These are phyloP conservation scores for Luperina nickerlii DNA, from an alignment of 2,888 invertebrate species.

Conservation along the genomic window DNA sequence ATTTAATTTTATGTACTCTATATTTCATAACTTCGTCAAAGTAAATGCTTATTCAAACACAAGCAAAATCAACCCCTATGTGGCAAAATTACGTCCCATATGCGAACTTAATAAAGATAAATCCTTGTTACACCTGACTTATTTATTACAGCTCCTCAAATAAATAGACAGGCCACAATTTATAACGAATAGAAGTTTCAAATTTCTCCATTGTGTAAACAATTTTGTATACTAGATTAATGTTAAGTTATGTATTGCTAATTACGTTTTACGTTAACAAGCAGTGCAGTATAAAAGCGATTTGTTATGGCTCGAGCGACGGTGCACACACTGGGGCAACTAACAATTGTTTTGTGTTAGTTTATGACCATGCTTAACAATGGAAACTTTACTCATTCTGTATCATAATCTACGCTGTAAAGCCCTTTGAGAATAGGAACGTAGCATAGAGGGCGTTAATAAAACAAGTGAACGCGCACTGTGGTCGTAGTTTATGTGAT, in stretches of 20 bases:
- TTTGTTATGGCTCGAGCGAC: slow-evolving; percentile 66
- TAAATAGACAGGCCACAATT: slow-evolving; percentile 38
- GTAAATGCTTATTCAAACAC: slow-evolving; percentile 1
- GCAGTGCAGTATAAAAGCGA: slow-evolving; percentile 67
- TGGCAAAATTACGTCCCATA: slow-evolving; percentile 20
- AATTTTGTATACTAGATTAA: slow-evolving; percentile 33
- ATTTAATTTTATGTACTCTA: neutral
- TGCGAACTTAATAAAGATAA: slow-evolving; percentile 24
- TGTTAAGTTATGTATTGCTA: slow-evolving; percentile 45
- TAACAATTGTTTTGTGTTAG: slow-evolving; percentile 78
- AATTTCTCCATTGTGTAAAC: slow-evolving; percentile 27
- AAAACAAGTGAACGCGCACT: slow-evolving; percentile 33
- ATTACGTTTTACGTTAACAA: slow-evolving; percentile 64
- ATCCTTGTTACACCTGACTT: slow-evolving; percentile 23
- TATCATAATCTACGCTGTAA: slow-evolving; percentile 71
- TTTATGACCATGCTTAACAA: slow-evolving; percentile 75
- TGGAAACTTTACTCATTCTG: slow-evolving; percentile 76
- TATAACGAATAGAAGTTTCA: slow-evolving; percentile 26
- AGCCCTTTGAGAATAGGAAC: slow-evolving; percentile 60
- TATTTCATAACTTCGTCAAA: neutral
- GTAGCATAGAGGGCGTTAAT: slow-evolving; percentile 30
- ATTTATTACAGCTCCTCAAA: slow-evolving; percentile 48
- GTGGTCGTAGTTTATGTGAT: neutral
- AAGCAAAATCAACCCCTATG: slow-evolving; percentile 17
- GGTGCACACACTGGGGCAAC: slow-evolving; percentile 66